Base-by-base conservation (phyloP, 1,140 invertebrate genomes). In the Bombus superbus region DNA sequence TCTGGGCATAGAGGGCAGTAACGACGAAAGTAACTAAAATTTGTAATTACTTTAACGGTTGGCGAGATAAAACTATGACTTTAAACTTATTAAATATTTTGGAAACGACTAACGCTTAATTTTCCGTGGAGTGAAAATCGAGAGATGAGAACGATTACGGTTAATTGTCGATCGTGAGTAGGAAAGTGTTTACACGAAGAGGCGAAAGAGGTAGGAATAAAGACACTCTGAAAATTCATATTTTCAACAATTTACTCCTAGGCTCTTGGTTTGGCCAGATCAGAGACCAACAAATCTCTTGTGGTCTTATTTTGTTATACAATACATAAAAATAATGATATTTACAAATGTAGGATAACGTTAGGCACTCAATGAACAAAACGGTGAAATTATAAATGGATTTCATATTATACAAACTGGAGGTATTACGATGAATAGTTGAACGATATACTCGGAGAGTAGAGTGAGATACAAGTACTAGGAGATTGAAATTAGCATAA, bases 161-260 rank as follows among this genome's bases (percentile, higher is more conserved):
- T 5, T 40, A n/a, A 62, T n/a, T 15, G 22, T n/a, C 15, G 15
- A n/a, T 59, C 28, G 15, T 11, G 8, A 38, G 25, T 57, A 4
- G 66, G 38, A 59, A 28, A 15, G 38, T 76, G 6, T 40, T 11
- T 11, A 35, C 2, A 62, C 25, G 8, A 35, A 22, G 3, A 32
- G 1, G 25, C 11, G 10, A 42, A 44, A 32, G 22, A n/a, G 57
- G 42, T n/a, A 47, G 25, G 47, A 91, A 88, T 73, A 81, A 85
- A 88, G 42, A 84, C 53, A 88, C 79, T 75, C 68, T 13, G 42
- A 11, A 59, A 35, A 32, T 86, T 89, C 79, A 88, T 91, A 83
- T 92, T 91, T 92, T 91, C 87, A 92, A 92, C 92, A 91, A 90
- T 92, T 92, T 92, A 92, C 88, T 92, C 86, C 91, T 92, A 92